Conservation (phyloP, 1,140 invertebrate species). For the Papilio dardanus region DNA sequence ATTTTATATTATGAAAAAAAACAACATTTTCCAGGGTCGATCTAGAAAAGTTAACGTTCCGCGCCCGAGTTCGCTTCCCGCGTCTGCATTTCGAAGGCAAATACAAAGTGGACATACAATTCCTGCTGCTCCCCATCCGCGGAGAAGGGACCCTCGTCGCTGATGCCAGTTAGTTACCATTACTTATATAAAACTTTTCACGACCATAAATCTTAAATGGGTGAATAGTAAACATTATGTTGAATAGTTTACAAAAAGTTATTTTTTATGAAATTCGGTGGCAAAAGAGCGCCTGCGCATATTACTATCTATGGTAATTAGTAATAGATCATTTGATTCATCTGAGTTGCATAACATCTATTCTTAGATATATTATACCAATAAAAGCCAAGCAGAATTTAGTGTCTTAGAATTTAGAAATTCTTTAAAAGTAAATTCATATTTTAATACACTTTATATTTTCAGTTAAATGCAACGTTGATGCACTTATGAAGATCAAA, state of each 20-base stretch:
- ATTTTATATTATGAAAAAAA: no score
- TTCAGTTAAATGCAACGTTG: constrained; percentile 83
- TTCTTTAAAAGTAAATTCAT: not conserved
- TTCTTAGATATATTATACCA: not conserved
- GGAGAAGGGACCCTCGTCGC: constrained; percentile 85
- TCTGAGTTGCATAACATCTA: not conserved
- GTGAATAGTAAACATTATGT: not conserved
- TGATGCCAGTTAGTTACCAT: constrained; percentile 84
- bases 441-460: constrained; percentile 22
- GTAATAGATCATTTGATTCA: no score
- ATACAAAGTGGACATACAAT: constrained; percentile 83
- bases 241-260: not conserved
- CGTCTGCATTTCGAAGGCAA: constrained; percentile 80
- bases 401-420: not conserved
- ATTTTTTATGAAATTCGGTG: not conserved
- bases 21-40: constrained; percentile 77
- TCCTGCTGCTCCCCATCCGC: constrained; percentile 84
- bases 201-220: not conserved
- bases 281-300: no score
- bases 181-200: not conserved
- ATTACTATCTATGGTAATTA: no score
- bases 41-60: constrained; percentile 77
- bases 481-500: constrained; percentile 78
- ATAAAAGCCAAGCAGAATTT: not conserved
- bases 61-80: constrained; percentile 75